Conservation (phyloP, 2,113 vertebrate genomes). For the Chunga burmeisteri region DNA sequence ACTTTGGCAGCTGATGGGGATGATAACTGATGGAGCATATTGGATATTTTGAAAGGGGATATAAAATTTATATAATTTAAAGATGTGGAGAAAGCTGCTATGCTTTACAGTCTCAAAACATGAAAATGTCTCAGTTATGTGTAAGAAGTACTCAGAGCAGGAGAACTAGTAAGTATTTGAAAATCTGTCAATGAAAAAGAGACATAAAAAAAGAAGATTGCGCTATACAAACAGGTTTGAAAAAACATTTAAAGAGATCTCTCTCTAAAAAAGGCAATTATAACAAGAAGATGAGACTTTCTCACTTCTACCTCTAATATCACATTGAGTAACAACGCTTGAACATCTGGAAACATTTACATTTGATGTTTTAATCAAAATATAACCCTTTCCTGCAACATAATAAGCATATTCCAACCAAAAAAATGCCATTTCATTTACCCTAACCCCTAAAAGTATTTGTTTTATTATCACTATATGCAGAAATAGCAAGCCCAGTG, state of each 20-base stretch:
- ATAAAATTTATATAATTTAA: conserved; percentile 64
- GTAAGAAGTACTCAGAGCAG: not conserved
- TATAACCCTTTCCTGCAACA: not conserved
- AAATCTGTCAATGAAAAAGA: not conserved
- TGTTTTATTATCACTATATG: not conserved
- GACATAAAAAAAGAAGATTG: not conserved
- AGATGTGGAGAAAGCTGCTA: conserved; percentile 28
- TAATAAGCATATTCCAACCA: not conserved
- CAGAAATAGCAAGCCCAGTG: not conserved
- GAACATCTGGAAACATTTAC: conserved; percentile 54
- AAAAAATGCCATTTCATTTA: not conserved
- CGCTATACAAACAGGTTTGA: not conserved
- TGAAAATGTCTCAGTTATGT: not conserved
- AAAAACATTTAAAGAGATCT: not conserved
- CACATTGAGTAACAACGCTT: not conserved
- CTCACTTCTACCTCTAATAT: not conserved
- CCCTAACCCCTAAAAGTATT: not conserved
- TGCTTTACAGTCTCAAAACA: conserved; percentile 2
- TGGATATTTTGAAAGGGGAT: conserved; percentile 63
- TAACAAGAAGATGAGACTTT: not conserved
- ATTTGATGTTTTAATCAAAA: conserved; percentile 37
- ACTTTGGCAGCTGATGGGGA: conserved; percentile 66
- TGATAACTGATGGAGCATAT: conserved; percentile 68
- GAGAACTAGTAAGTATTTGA: not conserved
- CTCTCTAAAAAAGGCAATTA: not conserved